phyloP scores from a whole-genome alignment of 2,888 invertebrate genomes.

The Strigamia crassipes region DNA sequence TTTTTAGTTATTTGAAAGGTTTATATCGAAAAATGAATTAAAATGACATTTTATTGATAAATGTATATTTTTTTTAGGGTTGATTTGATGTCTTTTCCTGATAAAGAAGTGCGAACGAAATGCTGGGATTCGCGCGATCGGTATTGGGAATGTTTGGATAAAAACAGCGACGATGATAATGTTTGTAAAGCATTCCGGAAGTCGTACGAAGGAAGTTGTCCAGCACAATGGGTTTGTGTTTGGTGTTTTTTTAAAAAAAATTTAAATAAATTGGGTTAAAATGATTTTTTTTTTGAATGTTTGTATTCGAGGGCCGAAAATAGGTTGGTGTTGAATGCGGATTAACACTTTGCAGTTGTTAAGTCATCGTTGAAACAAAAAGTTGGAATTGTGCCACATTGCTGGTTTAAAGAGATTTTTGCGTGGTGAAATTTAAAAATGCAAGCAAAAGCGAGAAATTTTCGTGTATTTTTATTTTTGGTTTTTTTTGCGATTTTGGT shows the following conservation, averaged over 20 bases:
- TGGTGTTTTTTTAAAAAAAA: neutral
- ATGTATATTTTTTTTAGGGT: neutral
- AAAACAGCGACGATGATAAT: conserved; percentile 63
- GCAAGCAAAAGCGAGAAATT: neutral
- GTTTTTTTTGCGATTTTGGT: too few species aligned
- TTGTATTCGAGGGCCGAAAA: neutral
- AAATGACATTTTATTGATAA: too few species aligned
- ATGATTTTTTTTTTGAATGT: neutral
- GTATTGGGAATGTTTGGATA: conserved; percentile 87
- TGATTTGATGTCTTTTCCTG: conserved; percentile 65
- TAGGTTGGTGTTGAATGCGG: conserved; percentile 4
- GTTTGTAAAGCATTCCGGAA: conserved; percentile 70
- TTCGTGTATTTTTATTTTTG: neutral
- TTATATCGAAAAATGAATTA: too few species aligned
- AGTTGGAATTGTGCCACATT: conserved; percentile 5
- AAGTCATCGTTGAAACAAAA: conserved; percentile 8
- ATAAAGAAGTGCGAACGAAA: conserved; percentile 74
- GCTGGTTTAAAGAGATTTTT: conserved; percentile 41
- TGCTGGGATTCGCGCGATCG: conserved; percentile 87
- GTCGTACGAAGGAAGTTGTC: conserved; percentile 56
- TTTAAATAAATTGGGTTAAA: neutral
- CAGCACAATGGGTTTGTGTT: conserved; percentile 57
- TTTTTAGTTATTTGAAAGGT: neutral
- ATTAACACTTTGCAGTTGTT: conserved; percentile 13
- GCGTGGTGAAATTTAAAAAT: neutral